Evolutionary conservation across 92 coral and sea anemone species (phyloP).

Genomic region (Pocillopora grandis): DNA sequence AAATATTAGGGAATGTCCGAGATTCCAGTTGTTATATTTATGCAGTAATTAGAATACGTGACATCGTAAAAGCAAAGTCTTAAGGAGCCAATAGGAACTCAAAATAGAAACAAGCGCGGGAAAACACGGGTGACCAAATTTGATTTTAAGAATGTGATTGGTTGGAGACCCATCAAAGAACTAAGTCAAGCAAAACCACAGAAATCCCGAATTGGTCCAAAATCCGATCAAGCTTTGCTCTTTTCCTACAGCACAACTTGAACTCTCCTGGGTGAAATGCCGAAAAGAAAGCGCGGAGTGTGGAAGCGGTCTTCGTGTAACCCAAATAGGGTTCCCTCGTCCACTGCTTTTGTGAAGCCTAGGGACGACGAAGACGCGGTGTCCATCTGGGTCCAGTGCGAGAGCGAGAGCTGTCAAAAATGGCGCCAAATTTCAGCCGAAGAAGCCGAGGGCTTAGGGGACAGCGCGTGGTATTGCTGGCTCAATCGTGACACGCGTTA

Average conservation of each 20-base stretch:
- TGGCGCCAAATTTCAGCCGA: slow-evolving; percentile 89
- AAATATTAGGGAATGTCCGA: too few species aligned
- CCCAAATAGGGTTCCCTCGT: slow-evolving; percentile 3
- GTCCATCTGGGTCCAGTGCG: slow-evolving; percentile 89
- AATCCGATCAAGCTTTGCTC: neutral
- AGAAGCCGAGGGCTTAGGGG: slow-evolving; percentile 67
- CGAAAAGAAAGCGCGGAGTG: slow-evolving; percentile 56
- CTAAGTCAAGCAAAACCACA: neutral
- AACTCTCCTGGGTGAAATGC: slow-evolving; percentile 30
- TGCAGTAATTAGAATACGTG: too few species aligned
- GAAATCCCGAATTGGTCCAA: neutral
- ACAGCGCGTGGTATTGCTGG: slow-evolving; percentile 89
- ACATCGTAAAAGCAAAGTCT: too few species aligned
- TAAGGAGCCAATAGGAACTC: too few species aligned
- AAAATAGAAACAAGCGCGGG: too few species aligned
- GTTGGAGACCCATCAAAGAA: too few species aligned
- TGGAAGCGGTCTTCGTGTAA: slow-evolving; percentile 1
- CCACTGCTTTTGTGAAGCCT: neutral
- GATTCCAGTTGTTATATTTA: too few species aligned
- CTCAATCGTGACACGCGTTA: slow-evolving; percentile 70
- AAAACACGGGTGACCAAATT: too few species aligned
- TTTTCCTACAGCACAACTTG: neutral
- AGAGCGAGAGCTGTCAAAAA: slow-evolving; percentile 76
- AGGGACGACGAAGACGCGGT: slow-evolving; percentile 19
- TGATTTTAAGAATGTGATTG: too few species aligned